Conservation (phyloP, 1,140 invertebrate species). For the Sinella curviseta region DNA sequence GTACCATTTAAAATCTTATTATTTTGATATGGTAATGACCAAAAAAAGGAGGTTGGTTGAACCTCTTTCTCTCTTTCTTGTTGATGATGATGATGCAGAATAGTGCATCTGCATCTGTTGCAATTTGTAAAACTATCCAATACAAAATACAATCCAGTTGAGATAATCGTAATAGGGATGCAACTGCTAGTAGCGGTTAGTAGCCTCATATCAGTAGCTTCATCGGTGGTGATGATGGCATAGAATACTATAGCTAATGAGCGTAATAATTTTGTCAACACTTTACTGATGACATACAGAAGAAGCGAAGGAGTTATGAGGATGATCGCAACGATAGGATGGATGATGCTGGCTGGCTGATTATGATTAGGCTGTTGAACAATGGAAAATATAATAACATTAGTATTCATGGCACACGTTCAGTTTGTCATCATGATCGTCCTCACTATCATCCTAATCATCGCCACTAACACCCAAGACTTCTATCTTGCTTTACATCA, state of each 20-base stretch:
- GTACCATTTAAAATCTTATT: too few relatives aligned
- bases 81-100: neutral
- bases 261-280: constrained; percentile 20
- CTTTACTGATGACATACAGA: constrained; percentile 10
- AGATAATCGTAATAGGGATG: too few relatives aligned
- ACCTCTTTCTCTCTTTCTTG: neutral
- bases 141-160: too few relatives aligned
- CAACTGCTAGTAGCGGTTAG: too few relatives aligned
- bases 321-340: neutral
- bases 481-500: too few relatives aligned
- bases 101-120: neutral
- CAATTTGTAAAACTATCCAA: neutral
- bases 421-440: constrained; percentile 6
- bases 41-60: too few relatives aligned
- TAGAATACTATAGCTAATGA: neutral
- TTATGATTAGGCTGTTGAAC: neutral
- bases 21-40: too few relatives aligned
- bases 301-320: neutral
- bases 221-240: neutral
- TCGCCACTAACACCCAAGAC: neutral
- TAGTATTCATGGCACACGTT: constrained; percentile 18
- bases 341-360: neutral
- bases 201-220: too few relatives aligned
- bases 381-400: neutral
- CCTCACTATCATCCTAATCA: neutral